Evolutionary conservation across 2,888 invertebrate species (phyloP).

Genomic region (Drosophila anomelani): DNA sequence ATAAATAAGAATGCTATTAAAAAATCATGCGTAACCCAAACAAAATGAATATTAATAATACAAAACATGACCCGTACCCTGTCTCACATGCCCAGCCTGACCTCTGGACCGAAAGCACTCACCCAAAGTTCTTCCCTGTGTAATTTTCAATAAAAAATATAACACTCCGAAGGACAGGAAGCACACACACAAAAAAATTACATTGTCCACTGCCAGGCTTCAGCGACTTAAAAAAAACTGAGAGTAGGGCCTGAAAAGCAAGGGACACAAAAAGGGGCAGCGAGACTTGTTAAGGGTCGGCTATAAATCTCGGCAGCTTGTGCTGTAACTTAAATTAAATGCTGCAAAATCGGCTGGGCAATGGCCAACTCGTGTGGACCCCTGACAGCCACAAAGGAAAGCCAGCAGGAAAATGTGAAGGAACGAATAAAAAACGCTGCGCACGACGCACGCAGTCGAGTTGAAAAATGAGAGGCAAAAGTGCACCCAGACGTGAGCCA

Average conservation of each 20-base stretch:
- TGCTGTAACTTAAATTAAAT: constrained; percentile 81
- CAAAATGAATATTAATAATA: constrained; percentile 11
- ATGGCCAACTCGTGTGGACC: constrained; percentile 32
- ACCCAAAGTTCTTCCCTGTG: constrained; percentile 33
- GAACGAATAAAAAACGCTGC: constrained; percentile 37
- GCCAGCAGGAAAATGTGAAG: constrained; percentile 24
- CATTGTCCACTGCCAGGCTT: constrained; percentile 47
- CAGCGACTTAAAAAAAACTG: constrained; percentile 19
- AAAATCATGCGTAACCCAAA: constrained; percentile 6
- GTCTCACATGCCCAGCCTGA: constrained; percentile 8
- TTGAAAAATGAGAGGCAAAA: constrained; percentile 66
- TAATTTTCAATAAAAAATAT: constrained; percentile 48
- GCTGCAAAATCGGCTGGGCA: constrained; percentile 75
- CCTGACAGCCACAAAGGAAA: constrained; percentile 33
- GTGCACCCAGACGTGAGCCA: constrained; percentile 57
- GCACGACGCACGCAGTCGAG: constrained; percentile 53
- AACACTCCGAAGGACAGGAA: constrained; percentile 36
- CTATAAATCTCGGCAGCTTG: constrained; percentile 79
- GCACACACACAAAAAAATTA: constrained; percentile 30
- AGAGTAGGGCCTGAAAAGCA: constrained; percentile 11
- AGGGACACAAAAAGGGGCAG: constrained; percentile 41
- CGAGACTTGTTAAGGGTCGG: constrained; percentile 72
- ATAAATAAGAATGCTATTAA: constrained; percentile 9
- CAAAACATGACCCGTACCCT: constrained; percentile 1
- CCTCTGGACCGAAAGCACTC: neutral